These are phyloP conservation scores for Drosophila aldrichi DNA, from an alignment of 2,888 invertebrate species.

Conservation along the genomic window DNA sequence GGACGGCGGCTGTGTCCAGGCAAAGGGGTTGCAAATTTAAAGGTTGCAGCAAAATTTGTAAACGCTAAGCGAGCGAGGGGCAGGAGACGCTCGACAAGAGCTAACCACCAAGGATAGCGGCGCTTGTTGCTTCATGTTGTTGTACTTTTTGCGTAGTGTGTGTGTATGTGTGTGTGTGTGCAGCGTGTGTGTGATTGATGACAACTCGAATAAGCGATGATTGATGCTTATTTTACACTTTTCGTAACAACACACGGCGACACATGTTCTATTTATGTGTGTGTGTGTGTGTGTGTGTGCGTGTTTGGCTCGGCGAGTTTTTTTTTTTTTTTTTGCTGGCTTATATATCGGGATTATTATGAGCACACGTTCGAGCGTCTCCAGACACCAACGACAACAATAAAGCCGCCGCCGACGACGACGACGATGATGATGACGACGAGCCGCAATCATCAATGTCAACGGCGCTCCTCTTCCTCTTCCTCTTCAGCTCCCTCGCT, in stretches of 20 bases:
- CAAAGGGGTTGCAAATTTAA: conserved; percentile 56
- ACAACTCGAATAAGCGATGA: conserved; percentile 84
- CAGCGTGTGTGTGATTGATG: conserved; percentile 82
- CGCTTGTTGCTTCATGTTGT: conserved; percentile 48
- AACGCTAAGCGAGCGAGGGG: conserved; percentile 12
- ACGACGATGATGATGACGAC: conserved; percentile 6
- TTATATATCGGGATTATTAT: conserved; percentile 73
- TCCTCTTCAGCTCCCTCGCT: not conserved
- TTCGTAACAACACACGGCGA: conserved; percentile 80
- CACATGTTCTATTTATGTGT: conserved; percentile 76
- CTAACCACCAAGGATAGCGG: conserved; percentile 60
- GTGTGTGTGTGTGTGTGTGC: conserved; percentile 22
- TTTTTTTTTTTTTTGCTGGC: conserved; percentile 33
- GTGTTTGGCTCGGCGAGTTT: conserved; percentile 15
- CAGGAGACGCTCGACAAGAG: conserved; percentile 19
- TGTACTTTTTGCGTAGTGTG: conserved; percentile 47
- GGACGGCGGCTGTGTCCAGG: conserved; percentile 1
- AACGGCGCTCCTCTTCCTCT: conserved; percentile 27
- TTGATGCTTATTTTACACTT: conserved; percentile 84
- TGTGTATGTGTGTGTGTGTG: conserved; percentile 52
- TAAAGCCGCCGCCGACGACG: conserved; percentile 5
- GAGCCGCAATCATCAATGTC: conserved; percentile 79
- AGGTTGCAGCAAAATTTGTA: conserved; percentile 47
- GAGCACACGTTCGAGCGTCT: conserved; percentile 80
- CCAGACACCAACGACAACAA: conserved; percentile 53